Evolutionary conservation across 2,888 invertebrate species (phyloP).

Genomic region (Allygus modestus): DNA sequence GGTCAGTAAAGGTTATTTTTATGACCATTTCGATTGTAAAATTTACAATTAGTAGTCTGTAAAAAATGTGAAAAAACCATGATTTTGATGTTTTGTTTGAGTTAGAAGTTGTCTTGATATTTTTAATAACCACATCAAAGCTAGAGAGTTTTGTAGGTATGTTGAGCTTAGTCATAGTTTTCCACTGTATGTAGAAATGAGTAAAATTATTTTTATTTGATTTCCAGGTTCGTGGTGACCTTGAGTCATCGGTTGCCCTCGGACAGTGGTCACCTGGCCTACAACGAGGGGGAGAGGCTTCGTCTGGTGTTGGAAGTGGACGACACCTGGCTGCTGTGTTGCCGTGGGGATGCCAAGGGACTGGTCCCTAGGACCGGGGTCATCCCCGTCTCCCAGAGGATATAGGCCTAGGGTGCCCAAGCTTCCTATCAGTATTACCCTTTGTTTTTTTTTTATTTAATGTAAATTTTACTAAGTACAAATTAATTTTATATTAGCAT

Average conservation of each 20-base stretch:
- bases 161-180: too few relatives aligned
- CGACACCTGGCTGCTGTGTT: conserved; percentile 86
- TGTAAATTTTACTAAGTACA: conserved; percentile 37
- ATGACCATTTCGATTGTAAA: too few relatives aligned
- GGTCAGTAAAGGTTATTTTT: too few relatives aligned
- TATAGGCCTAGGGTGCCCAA: conserved; percentile 54
- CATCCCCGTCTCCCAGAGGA: conserved; percentile 63
- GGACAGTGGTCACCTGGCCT: conserved; percentile 86
- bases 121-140: too few relatives aligned
- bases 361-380: conserved; percentile 86
- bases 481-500: conserved; percentile 29
- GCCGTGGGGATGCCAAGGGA: conserved; percentile 86
- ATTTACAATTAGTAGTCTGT: too few relatives aligned
- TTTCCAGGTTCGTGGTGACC: conserved; percentile 83
- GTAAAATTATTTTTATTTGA: too few relatives aligned
- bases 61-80: too few relatives aligned
- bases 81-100: too few relatives aligned
- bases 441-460: background rate
- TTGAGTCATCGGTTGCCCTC: conserved; percentile 86
- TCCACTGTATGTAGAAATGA: too few relatives aligned
- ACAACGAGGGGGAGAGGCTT: conserved; percentile 86
- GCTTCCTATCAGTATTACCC: conserved; percentile 47
- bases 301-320: conserved; percentile 87
- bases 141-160: too few relatives aligned
- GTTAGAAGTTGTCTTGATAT: too few relatives aligned